Evolutionary conservation across 1,140 invertebrate species (phyloP).

Genomic region (Globodera rostochiensis): DNA sequence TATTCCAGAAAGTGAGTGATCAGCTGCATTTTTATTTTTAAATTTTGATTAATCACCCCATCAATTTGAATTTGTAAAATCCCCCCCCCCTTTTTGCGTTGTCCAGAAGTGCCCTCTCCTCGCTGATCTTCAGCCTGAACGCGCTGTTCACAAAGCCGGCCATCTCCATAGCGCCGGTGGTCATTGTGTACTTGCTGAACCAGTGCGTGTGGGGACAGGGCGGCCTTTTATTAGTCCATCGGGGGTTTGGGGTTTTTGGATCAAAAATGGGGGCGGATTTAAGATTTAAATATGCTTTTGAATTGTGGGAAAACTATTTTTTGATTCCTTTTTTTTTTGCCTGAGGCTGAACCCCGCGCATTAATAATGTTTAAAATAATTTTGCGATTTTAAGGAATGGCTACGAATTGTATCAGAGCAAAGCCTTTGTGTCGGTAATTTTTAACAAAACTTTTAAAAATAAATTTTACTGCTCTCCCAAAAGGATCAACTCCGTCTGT

Average conservation of each 20-base stretch:
- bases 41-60: not conserved
- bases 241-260: too few species aligned
- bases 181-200: conserved; percentile 55
- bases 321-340: too few species aligned
- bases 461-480: not conserved
- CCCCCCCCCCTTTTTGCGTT: not conserved
- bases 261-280: too few species aligned
- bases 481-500: conserved; percentile 30
- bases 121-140: conserved; percentile 51
- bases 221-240: too few species aligned
- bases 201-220: conserved; percentile 36
- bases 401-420: conserved; percentile 36
- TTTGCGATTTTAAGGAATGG: conserved; percentile 5
- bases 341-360: not conserved
- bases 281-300: too few species aligned
- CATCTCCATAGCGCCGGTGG: conserved; percentile 50
- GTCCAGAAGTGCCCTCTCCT: conserved; percentile 43
- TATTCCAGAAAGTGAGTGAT: conserved; percentile 40
- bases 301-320: too few species aligned
- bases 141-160: conserved; percentile 54
- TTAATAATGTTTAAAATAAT: not conserved
- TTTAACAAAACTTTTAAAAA: not conserved
- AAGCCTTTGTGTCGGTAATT: conserved; percentile 13
- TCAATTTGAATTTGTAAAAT: too few species aligned
- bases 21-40: not conserved